Base-by-base conservation (phyloP, 2,113 vertebrate genomes). In the Struthidea cinerea region DNA sequence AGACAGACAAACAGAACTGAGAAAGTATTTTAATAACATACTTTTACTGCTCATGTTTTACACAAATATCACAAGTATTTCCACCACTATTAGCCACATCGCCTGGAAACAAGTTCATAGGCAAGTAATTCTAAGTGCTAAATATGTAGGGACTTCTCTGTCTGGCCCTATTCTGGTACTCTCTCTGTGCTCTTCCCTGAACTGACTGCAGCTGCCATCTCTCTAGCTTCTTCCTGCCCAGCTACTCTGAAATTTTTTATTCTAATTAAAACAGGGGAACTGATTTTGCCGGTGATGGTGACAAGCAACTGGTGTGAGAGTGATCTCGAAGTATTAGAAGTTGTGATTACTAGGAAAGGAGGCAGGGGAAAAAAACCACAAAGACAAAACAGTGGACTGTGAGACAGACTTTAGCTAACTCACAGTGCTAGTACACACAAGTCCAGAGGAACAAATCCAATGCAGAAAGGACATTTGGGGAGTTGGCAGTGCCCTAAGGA, bases 101-200 rank as follows among this genome's bases (percentile, higher is more conserved):
- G 67, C 47, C 39, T 90, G 59, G 76, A 88, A 80, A 83, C 84
- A 96, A 76, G 70, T 90, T 96, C 87, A 71, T 32, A 86, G 63
- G 52, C 28, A 84, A 75, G 41, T 86, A 85, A 87, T 74, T 70
- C 22, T 90, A 68, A 71, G 50, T 37, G 30, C 33, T 93, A 85
- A 91, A 59, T 70, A 81, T 65, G 22, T 46, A 90, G 20, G 18
- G 32, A 13, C 35, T 63, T 90, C 88, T 93, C 79, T 74, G 14
- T 70, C 89, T 69, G 63, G 19, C 50, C 92, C 69, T 91, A 0
- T 90, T 64, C 67, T 87, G n/a, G 55, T 80, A 32, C 42, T 83
- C 46, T 75, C 18, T 49, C 69, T 71, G 19, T 95, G 82, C 33
- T 57, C 56, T 94, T 88, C 78, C 46, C 60, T 86, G 79, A 86